phyloP scores from a whole-genome alignment of 2,797 vertebrate species.

The Cetoscarus ocellatus region DNA sequence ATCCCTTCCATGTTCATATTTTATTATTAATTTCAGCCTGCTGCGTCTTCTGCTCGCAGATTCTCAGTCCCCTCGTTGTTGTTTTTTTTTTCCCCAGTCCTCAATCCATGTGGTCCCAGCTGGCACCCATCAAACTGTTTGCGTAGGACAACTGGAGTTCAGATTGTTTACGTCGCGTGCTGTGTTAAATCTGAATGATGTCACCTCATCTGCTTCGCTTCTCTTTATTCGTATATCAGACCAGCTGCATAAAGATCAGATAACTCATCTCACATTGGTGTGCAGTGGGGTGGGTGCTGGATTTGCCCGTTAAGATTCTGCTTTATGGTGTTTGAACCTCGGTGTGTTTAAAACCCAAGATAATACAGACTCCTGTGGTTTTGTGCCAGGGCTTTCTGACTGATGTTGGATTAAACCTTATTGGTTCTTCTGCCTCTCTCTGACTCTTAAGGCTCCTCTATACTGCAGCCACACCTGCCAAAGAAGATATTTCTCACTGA shows the following conservation, averaged over 20 bases:
- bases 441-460: slow-evolving; percentile 35
- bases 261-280: slow-evolving; percentile 49
- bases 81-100: not conserved
- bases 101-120: slow-evolving; percentile 46
- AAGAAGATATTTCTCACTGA: slow-evolving; percentile 19
- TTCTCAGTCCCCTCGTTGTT: slow-evolving; percentile 35
- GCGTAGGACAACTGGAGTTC: slow-evolving; percentile 38
- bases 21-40: slow-evolving; percentile 61
- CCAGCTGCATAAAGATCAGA: slow-evolving; percentile 44
- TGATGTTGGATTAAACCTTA: slow-evolving; percentile 53
- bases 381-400: slow-evolving; percentile 33
- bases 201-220: slow-evolving; percentile 16
- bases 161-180: slow-evolving; percentile 26
- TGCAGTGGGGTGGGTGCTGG: slow-evolving; percentile 42
- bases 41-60: slow-evolving; percentile 33
- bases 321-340: slow-evolving; percentile 47
- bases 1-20: slow-evolving; percentile 57
- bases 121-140: slow-evolving; percentile 51
- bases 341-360: slow-evolving; percentile 43
- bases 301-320: slow-evolving; percentile 26
- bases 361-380: slow-evolving; percentile 52
- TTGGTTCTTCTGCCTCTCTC: slow-evolving; percentile 48
- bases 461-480: slow-evolving; percentile 9
- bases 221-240: slow-evolving; percentile 34
- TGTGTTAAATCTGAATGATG: slow-evolving; percentile 26